Conservation (phyloP, 2,797 vertebrate genomes). For the Sebastes ruberrimus region DNA sequence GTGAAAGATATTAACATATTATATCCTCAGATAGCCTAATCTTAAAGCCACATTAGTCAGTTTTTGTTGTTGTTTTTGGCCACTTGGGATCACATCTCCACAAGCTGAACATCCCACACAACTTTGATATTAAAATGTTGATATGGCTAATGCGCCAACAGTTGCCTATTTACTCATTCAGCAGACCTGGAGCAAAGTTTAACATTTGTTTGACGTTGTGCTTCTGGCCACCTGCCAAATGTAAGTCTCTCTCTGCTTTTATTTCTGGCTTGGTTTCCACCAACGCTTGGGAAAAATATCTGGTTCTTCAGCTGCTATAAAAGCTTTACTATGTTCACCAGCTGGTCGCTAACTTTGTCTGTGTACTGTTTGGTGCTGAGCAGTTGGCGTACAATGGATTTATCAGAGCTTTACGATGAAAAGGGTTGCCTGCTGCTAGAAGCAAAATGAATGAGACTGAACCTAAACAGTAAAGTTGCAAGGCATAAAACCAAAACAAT, state of each 20-base stretch:
- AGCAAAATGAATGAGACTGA: background rate
- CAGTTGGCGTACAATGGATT: background rate
- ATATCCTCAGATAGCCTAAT: no score
- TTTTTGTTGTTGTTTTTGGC: background rate
- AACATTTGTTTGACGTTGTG: background rate
- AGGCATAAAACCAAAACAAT: background rate
- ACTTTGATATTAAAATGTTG: background rate
- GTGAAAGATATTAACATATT: no score
- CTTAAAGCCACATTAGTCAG: background rate
- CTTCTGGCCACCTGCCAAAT: no score
- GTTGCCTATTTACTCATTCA: background rate
- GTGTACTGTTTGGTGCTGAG: background rate
- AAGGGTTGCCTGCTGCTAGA: background rate
- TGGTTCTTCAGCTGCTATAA: background rate
- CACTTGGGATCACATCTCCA: no score
- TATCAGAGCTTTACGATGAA: background rate
- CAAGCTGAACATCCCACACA: background rate
- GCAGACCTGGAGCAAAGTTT: background rate
- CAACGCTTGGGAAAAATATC: background rate
- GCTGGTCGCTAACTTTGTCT: background rate
- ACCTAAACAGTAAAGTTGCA: background rate
- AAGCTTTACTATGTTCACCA: background rate
- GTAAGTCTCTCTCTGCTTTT: background rate
- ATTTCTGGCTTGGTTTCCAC: background rate
- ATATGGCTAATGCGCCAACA: background rate